Conservation (phyloP, 2,797 vertebrate genomes). For the Protonibea diacanthus region DNA sequence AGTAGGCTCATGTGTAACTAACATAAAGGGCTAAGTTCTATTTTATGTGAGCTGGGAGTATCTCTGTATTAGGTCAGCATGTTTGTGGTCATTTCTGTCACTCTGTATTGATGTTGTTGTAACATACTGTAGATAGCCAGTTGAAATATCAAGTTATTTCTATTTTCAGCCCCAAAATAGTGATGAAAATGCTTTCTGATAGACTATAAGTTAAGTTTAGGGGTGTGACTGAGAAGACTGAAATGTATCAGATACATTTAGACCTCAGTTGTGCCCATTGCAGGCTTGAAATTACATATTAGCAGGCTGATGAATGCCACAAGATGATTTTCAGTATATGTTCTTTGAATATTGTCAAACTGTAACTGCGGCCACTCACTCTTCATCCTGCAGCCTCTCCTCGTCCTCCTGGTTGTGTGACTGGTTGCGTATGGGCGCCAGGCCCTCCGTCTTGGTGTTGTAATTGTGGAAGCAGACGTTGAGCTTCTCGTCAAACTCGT, state of each 20-base stretch:
- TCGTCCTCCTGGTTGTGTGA: slow-evolving; percentile 91
- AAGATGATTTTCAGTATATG: background rate
- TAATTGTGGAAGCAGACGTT: slow-evolving; percentile 97
- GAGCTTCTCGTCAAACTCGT: slow-evolving; percentile 96
- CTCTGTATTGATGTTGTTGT: background rate
- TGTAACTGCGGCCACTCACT: slow-evolving; percentile 84
- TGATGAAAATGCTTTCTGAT: background rate
- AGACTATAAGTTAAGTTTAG: background rate
- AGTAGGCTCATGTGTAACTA: background rate
- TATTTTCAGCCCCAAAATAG: background rate
- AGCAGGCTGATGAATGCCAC: background rate
- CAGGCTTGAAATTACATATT: background rate
- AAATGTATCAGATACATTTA: background rate
- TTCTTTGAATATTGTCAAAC: background rate
- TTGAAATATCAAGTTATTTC: background rate
- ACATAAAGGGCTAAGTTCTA: background rate
- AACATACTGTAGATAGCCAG: background rate
- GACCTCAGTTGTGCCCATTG: background rate
- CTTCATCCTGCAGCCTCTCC: slow-evolving; percentile 92
- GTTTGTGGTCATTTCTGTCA: background rate
- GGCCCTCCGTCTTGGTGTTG: slow-evolving; percentile 94
- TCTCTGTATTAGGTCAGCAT: background rate
- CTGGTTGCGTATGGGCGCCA: slow-evolving; percentile 93
- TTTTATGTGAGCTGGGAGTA: background rate
- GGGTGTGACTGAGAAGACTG: background rate